phyloP scores from a whole-genome alignment of 2,797 vertebrate genomes.

The Trematomus bernacchii region DNA sequence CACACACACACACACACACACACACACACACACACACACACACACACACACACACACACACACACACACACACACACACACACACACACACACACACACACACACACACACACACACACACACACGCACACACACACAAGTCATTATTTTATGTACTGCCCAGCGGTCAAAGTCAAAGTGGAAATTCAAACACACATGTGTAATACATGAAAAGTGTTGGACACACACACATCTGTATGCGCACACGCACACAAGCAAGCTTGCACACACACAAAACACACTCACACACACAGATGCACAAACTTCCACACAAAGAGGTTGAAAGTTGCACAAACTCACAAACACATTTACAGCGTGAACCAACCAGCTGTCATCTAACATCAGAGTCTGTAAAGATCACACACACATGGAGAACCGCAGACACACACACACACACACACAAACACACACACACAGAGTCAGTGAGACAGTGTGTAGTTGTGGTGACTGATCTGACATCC shows the following conservation, averaged over 20 bases:
- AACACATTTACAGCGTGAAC: slow-evolving; percentile 52
- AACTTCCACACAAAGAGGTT: slow-evolving; percentile 15
- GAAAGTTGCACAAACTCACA: slow-evolving; percentile 41
- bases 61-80: slow-evolving; percentile 4
- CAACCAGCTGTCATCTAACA: slow-evolving; percentile 50
- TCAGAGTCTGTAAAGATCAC: slow-evolving; percentile 40
- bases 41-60: neutral
- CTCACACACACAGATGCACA: neutral
- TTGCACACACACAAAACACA: slow-evolving; percentile 8
- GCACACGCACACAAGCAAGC: slow-evolving; percentile 11
- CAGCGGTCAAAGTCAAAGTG: slow-evolving; percentile 14
- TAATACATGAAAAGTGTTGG: slow-evolving; percentile 18
- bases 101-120: slow-evolving; percentile 3
- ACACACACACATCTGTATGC: neutral
- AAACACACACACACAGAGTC: slow-evolving; percentile 24
- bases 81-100: slow-evolving; percentile 14
- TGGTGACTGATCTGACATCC: slow-evolving; percentile 68
- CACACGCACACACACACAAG: slow-evolving; percentile 1
- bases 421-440: slow-evolving; percentile 40
- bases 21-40: slow-evolving; percentile 1
- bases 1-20: slow-evolving; percentile 13
- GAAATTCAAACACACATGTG: slow-evolving; percentile 38
- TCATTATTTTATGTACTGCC: slow-evolving; percentile 15
- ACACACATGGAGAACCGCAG: slow-evolving; percentile 36
- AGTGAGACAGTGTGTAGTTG: slow-evolving; percentile 60